Evolutionary conservation across 2,113 vertebrate genomes (phyloP).

Genomic region (Platichthys flesus): DNA sequence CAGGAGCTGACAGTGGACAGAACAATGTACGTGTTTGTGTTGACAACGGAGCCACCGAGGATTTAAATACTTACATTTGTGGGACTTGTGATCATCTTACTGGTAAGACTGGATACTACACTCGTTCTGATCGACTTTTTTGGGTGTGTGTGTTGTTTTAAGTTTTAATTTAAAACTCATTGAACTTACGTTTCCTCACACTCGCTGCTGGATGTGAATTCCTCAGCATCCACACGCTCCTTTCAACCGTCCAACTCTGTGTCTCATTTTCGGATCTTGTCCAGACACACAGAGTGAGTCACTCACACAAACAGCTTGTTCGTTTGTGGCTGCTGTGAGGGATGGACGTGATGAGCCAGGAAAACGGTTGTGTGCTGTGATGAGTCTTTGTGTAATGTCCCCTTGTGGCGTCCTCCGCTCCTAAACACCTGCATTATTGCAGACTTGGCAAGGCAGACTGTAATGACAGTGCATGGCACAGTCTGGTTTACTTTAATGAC

Average conservation of each 20-base stretch:
- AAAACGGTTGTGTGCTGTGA: constrained; percentile 24
- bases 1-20: constrained; percentile 67
- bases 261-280: constrained; percentile 14
- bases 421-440: constrained; percentile 61
- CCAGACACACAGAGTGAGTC: constrained; percentile 62
- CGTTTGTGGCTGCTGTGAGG: constrained; percentile 30
- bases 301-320: constrained; percentile 44
- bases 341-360: constrained; percentile 56
- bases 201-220: no score
- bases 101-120: constrained; percentile 58
- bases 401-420: constrained; percentile 36
- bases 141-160: not conserved
- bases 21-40: constrained; percentile 46
- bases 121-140: not conserved
- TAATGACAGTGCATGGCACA: constrained; percentile 60
- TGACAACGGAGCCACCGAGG: constrained; percentile 33
- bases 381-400: constrained; percentile 52
- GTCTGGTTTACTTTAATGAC: constrained; percentile 60
- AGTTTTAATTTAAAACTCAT: not conserved
- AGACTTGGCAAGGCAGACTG: constrained; percentile 50
- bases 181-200: no score
- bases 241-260: not conserved
- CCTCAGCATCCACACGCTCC: no score
- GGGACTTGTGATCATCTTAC: constrained; percentile 17
- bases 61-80: constrained; percentile 31